These are phyloP conservation scores for Sanderia malayensis DNA, from an alignment of 30 jellyfish, hydroid and myxozoan species.

Conservation along the genomic window DNA sequence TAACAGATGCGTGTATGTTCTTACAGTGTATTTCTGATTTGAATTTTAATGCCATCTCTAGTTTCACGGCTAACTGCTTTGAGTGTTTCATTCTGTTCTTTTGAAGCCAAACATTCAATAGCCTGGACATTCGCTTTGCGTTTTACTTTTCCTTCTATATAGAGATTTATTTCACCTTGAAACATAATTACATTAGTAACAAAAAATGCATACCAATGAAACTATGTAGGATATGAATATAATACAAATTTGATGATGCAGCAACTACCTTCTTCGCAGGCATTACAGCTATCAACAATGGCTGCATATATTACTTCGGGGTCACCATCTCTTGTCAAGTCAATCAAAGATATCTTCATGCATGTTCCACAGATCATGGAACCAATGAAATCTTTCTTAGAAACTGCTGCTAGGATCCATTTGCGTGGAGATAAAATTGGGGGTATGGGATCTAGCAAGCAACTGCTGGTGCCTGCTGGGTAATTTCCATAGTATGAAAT, in stretches of 20 bases:
- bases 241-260: not conserved
- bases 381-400: constrained; percentile 51
- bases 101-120: not conserved
- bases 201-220: not conserved
- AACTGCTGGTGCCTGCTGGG: constrained; percentile 85
- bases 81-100: not conserved
- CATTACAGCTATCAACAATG: not conserved
- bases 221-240: not conserved
- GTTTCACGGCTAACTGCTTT: not conserved
- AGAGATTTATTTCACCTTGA: not conserved
- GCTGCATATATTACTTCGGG: constrained; percentile 59
- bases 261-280: not conserved
- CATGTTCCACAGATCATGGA: constrained; percentile 86
- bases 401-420: constrained; percentile 72
- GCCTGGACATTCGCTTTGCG: not conserved
- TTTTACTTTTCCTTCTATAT: not conserved
- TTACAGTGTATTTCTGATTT: not conserved
- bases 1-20: too few species aligned
- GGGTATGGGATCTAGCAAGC: constrained; percentile 90
- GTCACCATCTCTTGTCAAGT: constrained; percentile 20
- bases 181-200: not conserved
- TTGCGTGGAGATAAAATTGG: constrained; percentile 55
- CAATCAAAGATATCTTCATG: constrained; percentile 42
- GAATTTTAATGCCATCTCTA: not conserved
- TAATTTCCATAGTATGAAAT: constrained; percentile 76